These are phyloP conservation scores for Dendrolimus kikuchii DNA, from an alignment of 1,140 invertebrate genomes.

Conservation along the genomic window DNA sequence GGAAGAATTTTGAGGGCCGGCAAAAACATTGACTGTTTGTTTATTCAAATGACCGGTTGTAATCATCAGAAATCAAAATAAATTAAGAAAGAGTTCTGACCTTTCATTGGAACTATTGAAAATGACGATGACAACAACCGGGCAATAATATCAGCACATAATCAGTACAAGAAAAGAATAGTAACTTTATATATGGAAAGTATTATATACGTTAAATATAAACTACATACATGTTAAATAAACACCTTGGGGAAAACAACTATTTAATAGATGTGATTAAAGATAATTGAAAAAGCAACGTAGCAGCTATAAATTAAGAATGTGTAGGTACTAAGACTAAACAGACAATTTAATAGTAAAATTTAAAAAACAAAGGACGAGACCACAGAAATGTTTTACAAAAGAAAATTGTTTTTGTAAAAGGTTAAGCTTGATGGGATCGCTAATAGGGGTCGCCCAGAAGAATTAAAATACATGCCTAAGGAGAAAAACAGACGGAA, in stretches of 20 bases:
- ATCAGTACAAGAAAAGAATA: too few relatives aligned
- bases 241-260: too few relatives aligned
- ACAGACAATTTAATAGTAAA: slow-evolving; percentile 1
- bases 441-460: slow-evolving; percentile 24
- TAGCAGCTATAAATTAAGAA: slow-evolving; percentile 13
- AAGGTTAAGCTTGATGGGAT: slow-evolving; percentile 14
- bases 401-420: slow-evolving; percentile 10
- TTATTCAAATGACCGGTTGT: slow-evolving; percentile 11
- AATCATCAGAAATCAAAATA: slow-evolving; percentile 9
- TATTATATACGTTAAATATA: too few relatives aligned
- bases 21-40: slow-evolving; percentile 2
- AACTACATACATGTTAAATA: too few relatives aligned
- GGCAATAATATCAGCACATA: too few relatives aligned
- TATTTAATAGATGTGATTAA: too few relatives aligned
- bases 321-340: slow-evolving; percentile 5
- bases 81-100: neutral
- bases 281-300: slow-evolving; percentile 10
- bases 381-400: slow-evolving; percentile 10
- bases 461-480: slow-evolving; percentile 36
- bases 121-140: slow-evolving; percentile 4
- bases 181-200: too few relatives aligned
- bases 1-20: slow-evolving; percentile 12
- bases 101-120: neutral
- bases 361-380: slow-evolving; percentile 9
- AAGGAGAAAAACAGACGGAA: slow-evolving; percentile 22